Evolutionary conservation across 2,113 vertebrate genomes (phyloP).

Genomic region (Macrotis lagotis): DNA sequence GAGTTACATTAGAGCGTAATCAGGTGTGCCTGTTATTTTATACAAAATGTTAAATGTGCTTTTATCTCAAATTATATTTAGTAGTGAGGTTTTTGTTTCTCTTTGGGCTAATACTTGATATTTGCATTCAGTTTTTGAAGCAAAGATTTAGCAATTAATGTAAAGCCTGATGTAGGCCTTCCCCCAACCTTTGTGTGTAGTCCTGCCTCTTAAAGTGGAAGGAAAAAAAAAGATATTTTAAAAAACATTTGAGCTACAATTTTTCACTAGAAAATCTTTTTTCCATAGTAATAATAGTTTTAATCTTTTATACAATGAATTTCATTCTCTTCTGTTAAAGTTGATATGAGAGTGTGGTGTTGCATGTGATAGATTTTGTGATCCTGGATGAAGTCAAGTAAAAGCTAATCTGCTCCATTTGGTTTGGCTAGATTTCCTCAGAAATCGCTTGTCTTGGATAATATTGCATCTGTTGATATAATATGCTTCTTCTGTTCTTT

Average conservation of each 20-base stretch:
- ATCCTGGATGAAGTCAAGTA: background rate
- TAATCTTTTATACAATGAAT: background rate
- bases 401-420: background rate
- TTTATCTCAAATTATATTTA: background rate
- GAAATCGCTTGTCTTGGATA: background rate
- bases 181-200: background rate
- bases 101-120: background rate
- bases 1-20: background rate
- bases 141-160: background rate
- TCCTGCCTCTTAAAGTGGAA: background rate
- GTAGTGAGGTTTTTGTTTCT: background rate
- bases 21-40: too few species aligned
- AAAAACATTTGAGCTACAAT: background rate
- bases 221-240: background rate
- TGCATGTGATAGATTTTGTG: background rate
- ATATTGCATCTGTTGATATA: background rate
- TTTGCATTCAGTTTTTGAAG: background rate
- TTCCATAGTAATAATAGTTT: background rate
- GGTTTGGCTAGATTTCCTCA: background rate
- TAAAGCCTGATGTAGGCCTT: background rate
- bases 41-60: too few species aligned
- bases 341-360: background rate
- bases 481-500: background rate
- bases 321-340: background rate
- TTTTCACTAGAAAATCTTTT: background rate